Percentiles rank a stretch among this genome's conserved stretches.
Conservation (phyloP, 2,888 invertebrate genomes). For the Pseudococcus viburni region DNA sequence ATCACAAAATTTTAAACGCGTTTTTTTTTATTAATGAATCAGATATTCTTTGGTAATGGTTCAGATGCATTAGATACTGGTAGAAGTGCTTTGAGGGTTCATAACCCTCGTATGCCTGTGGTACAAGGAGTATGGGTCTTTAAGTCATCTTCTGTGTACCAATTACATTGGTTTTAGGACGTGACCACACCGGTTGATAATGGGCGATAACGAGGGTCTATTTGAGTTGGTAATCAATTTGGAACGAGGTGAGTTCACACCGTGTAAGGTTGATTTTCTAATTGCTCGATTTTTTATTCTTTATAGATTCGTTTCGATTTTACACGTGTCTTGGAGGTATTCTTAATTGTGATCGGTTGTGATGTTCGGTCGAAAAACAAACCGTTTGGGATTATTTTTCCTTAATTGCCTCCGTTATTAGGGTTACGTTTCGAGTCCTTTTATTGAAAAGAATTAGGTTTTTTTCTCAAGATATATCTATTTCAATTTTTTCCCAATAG, state of each 20-base stretch:
- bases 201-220: conserved; percentile 5
- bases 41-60: neutral
- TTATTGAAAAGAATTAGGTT: no score
- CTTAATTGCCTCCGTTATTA: no score
- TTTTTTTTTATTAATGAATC: neutral
- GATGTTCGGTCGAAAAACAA: neutral
- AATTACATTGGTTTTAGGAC: neutral
- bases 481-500: no score
- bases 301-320: neutral
- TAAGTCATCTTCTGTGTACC: neutral
- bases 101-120: neutral
- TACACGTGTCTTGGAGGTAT: neutral
- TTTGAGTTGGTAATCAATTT: neutral
- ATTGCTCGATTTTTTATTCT: neutral
- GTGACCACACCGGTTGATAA: neutral
- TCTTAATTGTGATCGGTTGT: neutral
- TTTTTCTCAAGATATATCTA: no score
- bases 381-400: no score
- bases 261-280: neutral
- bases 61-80: neutral
- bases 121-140: neutral
- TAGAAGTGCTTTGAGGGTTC: neutral
- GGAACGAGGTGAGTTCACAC: neutral
- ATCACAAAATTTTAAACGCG: neutral
- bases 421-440: no score